These are phyloP conservation scores for Andrena chrysosceles DNA, from an alignment of 2,888 invertebrate genomes.

Conservation along the genomic window DNA sequence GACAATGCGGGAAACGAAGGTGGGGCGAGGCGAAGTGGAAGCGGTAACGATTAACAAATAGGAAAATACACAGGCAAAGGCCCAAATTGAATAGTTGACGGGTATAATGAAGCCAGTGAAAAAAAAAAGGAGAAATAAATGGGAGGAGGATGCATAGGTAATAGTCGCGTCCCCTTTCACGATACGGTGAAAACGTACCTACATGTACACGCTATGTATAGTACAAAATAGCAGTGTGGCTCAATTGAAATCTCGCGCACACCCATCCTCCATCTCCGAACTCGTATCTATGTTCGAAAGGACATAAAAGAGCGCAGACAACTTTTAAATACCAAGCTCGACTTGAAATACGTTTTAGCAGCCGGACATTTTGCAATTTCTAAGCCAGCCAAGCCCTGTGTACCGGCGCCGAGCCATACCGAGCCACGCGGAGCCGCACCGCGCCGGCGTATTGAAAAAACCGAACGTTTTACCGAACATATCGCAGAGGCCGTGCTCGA, in stretches of 20 bases:
- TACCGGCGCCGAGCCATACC: background rate
- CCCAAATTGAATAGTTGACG: conserved; percentile 1
- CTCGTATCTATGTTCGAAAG: background rate
- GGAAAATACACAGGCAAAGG: background rate
- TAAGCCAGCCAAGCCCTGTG: conserved; percentile 11
- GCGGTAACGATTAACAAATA: conserved; percentile 59
- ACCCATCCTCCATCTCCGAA: background rate
- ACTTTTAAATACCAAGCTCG: conserved; percentile 1
- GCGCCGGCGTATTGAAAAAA: conserved; percentile 2
- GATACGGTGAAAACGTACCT: too few relatives aligned
- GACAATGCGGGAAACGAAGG: background rate
- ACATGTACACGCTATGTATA: too few relatives aligned
- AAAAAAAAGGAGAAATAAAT: too few relatives aligned
- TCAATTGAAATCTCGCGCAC: conserved; percentile 70
- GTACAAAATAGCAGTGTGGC: conserved; percentile 56
- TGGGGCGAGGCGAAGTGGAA: background rate
- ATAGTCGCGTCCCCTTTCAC: too few relatives aligned
- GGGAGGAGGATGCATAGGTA: too few relatives aligned
- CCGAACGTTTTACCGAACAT: conserved; percentile 18
- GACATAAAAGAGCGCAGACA: conserved; percentile 18
- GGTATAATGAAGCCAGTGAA: too few relatives aligned
- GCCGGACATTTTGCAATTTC: conserved; percentile 29
- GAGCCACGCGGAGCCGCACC: too few relatives aligned
- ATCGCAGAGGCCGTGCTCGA: background rate
- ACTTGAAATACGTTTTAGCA: conserved; percentile 19